Base-by-base conservation (phyloP, 2,113 vertebrate species). In the Dermatemys mawii region DNA sequence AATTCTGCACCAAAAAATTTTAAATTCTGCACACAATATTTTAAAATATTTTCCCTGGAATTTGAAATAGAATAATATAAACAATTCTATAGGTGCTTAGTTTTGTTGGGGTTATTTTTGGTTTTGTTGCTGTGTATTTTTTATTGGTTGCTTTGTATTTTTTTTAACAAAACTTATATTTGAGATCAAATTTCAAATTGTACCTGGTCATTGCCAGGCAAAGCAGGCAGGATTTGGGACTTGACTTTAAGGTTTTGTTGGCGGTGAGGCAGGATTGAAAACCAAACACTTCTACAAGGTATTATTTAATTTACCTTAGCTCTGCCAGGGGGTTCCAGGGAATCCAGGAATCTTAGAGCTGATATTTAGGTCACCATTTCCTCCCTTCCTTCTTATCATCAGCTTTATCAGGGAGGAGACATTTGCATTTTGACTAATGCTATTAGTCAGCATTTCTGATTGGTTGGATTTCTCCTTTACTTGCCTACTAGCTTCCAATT, bases 371-470 rank as follows among this genome's bases (percentile, higher is more conserved):
- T 96, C 91, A 84, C 29, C 63, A 79, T 91, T 93, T 48, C 78
- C 32, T 44, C 55, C 44, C 41, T 32, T 70, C 86, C 88, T 88
- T 81, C 78, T 86, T 84, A 90, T 88, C 49, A 81, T 89, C 73
- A 93, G 78, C 73, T 78, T 86, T 38, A 4, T 83, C 85, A 86
- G 53, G 80, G 80, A 96, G 86, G 80, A 89, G 53, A 41, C 82
- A 94, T 35, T 94, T 94, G 92, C 95, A 96, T 95, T 95, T 89
- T 48, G 41, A 76, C 73, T 44, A n/a, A n/a, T n/a, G 73, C 38
- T 78, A 83, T 96, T 94, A 94, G 94, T 97, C 96, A 97, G 73
- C 29, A 8, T 27, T 78, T 93, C 94, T 94, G 96, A 91, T 93
- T 96, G 94, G 88, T 94, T 92, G 81, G 94, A 92, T 86, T 92